Conservation (phyloP, 2,888 invertebrate genomes). For the Cylindroiulus punctatus region DNA sequence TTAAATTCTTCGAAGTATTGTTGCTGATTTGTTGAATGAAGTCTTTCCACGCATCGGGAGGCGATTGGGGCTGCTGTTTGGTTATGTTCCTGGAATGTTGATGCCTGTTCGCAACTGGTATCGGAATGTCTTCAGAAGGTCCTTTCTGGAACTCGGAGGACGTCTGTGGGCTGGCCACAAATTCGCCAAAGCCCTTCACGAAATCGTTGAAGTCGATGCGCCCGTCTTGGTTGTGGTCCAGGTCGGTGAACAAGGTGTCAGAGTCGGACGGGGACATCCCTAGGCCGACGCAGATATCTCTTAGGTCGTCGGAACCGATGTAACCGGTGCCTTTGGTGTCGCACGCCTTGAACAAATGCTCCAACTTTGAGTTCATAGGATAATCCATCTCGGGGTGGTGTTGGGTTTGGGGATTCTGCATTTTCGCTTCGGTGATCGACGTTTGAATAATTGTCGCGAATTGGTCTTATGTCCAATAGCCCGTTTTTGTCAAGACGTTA, state of each 20-base stretch:
- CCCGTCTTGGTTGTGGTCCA: constrained; percentile 70
- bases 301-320: constrained; percentile 65
- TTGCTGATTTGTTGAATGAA: constrained; percentile 1
- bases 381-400: not conserved
- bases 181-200: constrained; percentile 68
- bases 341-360: constrained; percentile 68
- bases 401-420: not conserved
- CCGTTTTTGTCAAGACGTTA: not conserved
- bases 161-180: constrained; percentile 59
- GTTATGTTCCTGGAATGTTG: not conserved
- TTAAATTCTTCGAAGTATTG: constrained; percentile 26
- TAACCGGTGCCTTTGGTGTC: constrained; percentile 67
- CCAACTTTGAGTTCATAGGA: constrained; percentile 59
- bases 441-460: not conserved
- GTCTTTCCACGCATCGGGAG: constrained; percentile 39
- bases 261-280: constrained; percentile 66
- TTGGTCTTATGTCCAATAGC: not conserved
- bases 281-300: constrained; percentile 68
- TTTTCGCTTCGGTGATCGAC: not conserved
- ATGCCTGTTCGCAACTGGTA: not conserved
- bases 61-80: not conserved
- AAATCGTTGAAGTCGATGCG: constrained; percentile 70
- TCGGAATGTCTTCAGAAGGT: not conserved
- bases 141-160: not conserved
- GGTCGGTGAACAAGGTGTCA: constrained; percentile 68